A percentile compares a stretch with the other conserved stretches of the same genome.
Conservation (phyloP, 2,113 vertebrate genomes). For the Macroglossus sobrinus region DNA sequence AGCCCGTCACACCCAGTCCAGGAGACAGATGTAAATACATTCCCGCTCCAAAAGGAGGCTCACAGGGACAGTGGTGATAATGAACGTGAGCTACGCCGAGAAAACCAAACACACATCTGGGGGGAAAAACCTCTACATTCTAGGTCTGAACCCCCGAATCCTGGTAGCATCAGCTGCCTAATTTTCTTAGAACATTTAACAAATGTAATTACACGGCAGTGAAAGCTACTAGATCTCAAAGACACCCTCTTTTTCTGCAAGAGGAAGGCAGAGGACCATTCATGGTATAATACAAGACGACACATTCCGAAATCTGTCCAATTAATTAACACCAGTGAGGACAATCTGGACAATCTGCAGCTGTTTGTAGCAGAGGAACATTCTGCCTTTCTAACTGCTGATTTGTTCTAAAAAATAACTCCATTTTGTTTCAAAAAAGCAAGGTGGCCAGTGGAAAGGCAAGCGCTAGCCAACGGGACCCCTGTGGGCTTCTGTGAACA, state of each 20-base stretch:
- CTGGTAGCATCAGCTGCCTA: not conserved
- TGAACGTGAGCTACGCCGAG: not conserved
- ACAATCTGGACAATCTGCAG: slow-evolving; percentile 59
- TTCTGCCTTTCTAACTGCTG: slow-evolving; percentile 54
- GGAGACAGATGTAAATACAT: accelerated
- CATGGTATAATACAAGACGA: slow-evolving; percentile 30
- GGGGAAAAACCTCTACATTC: not conserved
- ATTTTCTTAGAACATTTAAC: not conserved
- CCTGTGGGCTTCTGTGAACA: not conserved
- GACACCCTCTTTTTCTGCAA: not conserved
- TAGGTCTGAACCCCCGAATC: too few relatives aligned
- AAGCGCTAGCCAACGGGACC: not conserved
- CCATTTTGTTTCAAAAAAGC: slow-evolving; percentile 17
- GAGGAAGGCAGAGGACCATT: not conserved
- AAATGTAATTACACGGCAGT: not conserved
- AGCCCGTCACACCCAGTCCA: too few relatives aligned
- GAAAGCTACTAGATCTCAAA: slow-evolving; percentile 7
- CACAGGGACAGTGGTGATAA: not conserved
- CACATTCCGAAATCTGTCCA: slow-evolving; percentile 59
- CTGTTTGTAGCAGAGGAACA: slow-evolving; percentile 50
- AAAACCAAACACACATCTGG: not conserved
- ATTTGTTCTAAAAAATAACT: slow-evolving; percentile 55
- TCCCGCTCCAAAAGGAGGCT: too few relatives aligned
- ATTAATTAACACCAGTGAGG: slow-evolving; percentile 53
- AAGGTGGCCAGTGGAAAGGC: slow-evolving; percentile 47